Evolutionary conservation across 2,113 vertebrate genomes (phyloP).

Genomic region (Suricata suricatta): DNA sequence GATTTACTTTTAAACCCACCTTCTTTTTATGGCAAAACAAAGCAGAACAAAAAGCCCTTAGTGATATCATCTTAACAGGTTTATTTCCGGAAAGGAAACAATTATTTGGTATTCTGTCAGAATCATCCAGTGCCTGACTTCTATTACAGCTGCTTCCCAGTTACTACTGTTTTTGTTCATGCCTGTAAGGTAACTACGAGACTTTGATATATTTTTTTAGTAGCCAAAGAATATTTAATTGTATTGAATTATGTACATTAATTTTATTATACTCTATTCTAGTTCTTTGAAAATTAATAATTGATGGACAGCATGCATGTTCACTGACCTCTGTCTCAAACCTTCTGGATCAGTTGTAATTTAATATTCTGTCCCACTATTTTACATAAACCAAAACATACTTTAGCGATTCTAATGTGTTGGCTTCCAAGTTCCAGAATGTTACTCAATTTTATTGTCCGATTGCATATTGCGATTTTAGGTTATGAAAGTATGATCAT

Average conservation of each 20-base stretch:
- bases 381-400: background rate
- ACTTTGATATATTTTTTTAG: background rate
- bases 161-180: background rate
- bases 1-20: background rate
- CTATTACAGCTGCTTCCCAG: background rate
- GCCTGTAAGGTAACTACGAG: background rate
- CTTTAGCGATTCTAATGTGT: background rate
- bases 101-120: background rate
- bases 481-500: background rate
- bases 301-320: background rate
- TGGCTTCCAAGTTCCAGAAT: background rate
- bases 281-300: slow-evolving; percentile 45
- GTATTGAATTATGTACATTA: background rate
- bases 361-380: background rate
- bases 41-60: background rate
- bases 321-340: background rate
- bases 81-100: background rate
- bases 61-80: background rate
- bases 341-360: background rate
- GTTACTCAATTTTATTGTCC: background rate
- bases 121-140: background rate
- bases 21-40: background rate
- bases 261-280: background rate
- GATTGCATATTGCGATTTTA: background rate
- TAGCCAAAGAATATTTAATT: background rate